Evolutionary conservation across 2,113 vertebrate species (phyloP).

Genomic region (Xenopus borealis): DNA sequence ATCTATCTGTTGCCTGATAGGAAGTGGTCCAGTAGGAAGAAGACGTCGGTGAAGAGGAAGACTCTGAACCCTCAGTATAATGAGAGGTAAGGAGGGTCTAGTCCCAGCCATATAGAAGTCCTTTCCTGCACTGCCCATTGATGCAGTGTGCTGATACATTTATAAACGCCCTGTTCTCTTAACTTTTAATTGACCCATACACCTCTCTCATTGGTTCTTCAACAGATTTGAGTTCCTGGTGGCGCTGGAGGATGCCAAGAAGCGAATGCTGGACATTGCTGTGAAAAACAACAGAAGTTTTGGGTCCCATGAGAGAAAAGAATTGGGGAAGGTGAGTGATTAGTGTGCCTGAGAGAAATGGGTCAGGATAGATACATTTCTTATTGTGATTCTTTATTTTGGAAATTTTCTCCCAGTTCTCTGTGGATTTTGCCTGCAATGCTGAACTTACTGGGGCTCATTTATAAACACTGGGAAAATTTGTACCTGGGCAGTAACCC

Average conservation of each 20-base stretch:
- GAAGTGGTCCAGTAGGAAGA: slow-evolving; percentile 81
- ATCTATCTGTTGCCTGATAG: slow-evolving; percentile 90
- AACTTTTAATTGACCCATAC: fast-evolving
- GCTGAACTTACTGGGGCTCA: too few relatives aligned
- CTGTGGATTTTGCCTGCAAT: too few relatives aligned
- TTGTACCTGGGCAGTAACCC: too few relatives aligned
- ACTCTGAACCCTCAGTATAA: slow-evolving; percentile 81
- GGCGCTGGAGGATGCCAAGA: slow-evolving; percentile 74
- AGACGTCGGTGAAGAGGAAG: slow-evolving; percentile 80
- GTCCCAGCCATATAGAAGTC: too few relatives aligned
- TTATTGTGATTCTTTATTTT: too few relatives aligned
- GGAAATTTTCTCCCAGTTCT: too few relatives aligned
- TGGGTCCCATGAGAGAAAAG: slow-evolving; percentile 80
- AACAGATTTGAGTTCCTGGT: slow-evolving; percentile 87
- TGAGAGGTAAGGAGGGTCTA: slow-evolving; percentile 73
- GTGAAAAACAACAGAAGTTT: slow-evolving; percentile 88
- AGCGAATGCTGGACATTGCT: slow-evolving; percentile 78
- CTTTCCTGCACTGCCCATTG: too few relatives aligned
- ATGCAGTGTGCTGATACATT: too few relatives aligned
- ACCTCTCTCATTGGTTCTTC: neutral
- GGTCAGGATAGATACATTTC: too few relatives aligned
- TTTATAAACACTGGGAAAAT: too few relatives aligned
- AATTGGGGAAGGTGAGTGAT: slow-evolving; percentile 82
- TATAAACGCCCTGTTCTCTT: fast-evolving
- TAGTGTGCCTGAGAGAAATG: too few relatives aligned